Evolutionary conservation across 2,113 vertebrate genomes (phyloP).

Genomic region (Pteropus alecto): DNA sequence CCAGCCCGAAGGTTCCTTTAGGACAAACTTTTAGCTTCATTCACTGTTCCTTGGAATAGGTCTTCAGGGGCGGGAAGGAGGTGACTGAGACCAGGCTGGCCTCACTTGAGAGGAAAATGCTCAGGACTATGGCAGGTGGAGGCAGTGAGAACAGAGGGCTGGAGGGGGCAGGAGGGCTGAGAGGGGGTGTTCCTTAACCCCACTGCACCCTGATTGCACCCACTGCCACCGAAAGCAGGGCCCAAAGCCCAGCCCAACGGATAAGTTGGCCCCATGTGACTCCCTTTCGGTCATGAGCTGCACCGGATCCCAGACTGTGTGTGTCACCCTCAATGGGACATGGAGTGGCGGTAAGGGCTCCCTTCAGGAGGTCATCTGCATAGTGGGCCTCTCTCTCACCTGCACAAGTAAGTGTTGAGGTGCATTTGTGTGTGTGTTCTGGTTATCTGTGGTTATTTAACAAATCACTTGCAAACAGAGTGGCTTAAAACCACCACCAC

Average conservation of each 20-base stretch:
- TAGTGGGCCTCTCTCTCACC: not conserved
- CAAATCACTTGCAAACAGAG: not conserved
- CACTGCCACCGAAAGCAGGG: not conserved
- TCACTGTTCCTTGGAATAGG: not conserved
- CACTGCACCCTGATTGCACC: not conserved
- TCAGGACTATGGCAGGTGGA: not conserved
- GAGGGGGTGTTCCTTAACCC: not conserved
- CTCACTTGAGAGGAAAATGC: not conserved
- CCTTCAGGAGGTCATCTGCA: not conserved
- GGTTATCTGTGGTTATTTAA: not conserved
- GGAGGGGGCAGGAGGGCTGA: not conserved
- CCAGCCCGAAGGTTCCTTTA: not conserved
- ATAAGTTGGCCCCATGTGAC: rapidly evolving
- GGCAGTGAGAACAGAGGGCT: not conserved
- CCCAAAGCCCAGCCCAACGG: not conserved
- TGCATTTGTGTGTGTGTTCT: not conserved
- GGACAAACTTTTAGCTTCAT: not conserved
- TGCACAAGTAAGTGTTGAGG: not conserved
- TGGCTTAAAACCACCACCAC: not conserved
- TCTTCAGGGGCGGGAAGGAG: not conserved
- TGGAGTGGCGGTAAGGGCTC: not conserved
- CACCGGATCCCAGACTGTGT: not conserved
- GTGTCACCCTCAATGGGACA: not conserved
- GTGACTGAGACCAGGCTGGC: not conserved
- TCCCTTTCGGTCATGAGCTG: not conserved